phyloP scores from a whole-genome alignment of 2,797 vertebrate genomes.

The Liasis olivaceus region DNA sequence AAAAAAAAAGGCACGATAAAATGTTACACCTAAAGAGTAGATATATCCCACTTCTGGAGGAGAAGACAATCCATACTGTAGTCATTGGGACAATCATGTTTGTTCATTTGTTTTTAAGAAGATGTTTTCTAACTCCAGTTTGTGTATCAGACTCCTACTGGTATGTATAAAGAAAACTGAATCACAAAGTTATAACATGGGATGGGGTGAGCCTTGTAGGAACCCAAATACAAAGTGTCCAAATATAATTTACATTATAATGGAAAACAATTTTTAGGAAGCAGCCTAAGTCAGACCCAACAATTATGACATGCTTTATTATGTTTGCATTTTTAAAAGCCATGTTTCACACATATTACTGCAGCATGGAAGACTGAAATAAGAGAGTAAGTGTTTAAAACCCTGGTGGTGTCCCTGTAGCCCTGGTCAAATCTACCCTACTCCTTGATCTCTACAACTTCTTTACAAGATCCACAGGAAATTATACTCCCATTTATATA shows the following conservation, averaged over 20 bases:
- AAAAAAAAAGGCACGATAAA: no score
- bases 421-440: background rate
- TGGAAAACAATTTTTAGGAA: no score
- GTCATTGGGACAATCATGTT: no score
- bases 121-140: constrained; percentile 52
- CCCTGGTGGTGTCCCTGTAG: background rate
- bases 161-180: constrained; percentile 52
- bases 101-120: background rate
- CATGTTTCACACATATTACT: background rate
- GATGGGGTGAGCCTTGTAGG: constrained; percentile 17
- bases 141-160: constrained; percentile 49
- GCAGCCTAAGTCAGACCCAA: no score
- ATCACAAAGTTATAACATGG: constrained; percentile 40
- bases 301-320: no score
- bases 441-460: background rate
- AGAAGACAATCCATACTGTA: no score
- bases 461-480: background rate
- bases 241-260: background rate
- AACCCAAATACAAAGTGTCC: constrained; percentile 4
- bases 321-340: no score
- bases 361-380: background rate
- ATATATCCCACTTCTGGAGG: no score
- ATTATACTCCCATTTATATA: background rate
- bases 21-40: no score
- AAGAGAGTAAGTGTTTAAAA: background rate